phyloP scores from a whole-genome alignment of 2,888 invertebrate species.

The Cybosia mesomella region DNA sequence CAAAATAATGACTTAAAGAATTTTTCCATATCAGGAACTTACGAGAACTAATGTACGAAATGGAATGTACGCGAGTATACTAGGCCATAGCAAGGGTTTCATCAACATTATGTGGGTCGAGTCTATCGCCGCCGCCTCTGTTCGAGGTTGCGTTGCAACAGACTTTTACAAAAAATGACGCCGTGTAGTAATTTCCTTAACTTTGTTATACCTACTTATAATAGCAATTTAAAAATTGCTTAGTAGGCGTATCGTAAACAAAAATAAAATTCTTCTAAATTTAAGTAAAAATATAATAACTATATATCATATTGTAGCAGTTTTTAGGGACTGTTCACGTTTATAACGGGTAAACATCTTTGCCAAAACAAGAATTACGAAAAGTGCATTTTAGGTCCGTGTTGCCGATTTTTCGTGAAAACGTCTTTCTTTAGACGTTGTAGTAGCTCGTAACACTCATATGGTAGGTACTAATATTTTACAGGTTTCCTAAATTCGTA shows the following conservation, averaged over 20 bases:
- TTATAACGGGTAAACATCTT: neutral
- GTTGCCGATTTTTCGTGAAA: too few relatives aligned
- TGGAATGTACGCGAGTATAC: conserved; percentile 49
- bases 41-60: conserved; percentile 53
- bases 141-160: conserved; percentile 14
- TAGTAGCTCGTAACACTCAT: too few relatives aligned
- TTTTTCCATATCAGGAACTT: conserved; percentile 39
- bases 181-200: neutral
- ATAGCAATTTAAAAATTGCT: neutral
- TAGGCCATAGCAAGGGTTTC: conserved; percentile 61
- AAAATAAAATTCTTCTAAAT: too few relatives aligned
- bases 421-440: too few relatives aligned
- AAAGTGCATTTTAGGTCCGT: too few relatives aligned
- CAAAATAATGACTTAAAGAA: neutral
- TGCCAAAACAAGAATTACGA: neutral
- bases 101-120: conserved; percentile 72
- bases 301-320: too few relatives aligned
- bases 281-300: too few relatives aligned
- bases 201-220: neutral
- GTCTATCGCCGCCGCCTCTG: conserved; percentile 56
- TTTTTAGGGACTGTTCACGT: too few relatives aligned
- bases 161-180: neutral
- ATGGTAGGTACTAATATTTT: too few relatives aligned
- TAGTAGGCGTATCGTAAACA: neutral
- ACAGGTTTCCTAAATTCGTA: too few relatives aligned